Evolutionary conservation across 1,140 invertebrate genomes (phyloP).

Genomic region (Pinna nobilis): DNA sequence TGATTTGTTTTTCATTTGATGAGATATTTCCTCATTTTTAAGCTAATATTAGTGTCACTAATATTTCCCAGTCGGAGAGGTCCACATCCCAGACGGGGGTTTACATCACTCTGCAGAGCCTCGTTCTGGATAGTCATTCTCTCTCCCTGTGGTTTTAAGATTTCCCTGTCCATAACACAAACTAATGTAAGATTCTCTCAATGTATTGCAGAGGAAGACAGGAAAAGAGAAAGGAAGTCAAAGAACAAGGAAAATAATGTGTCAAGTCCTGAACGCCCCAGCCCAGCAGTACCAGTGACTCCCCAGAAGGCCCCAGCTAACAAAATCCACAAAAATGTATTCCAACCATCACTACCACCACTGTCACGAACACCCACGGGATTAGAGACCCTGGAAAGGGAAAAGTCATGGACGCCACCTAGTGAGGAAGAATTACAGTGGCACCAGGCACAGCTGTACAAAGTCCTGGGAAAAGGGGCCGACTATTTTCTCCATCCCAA

Average conservation of each 20-base stretch:
- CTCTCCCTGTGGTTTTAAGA: too few relatives aligned
- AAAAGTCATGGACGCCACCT: slow-evolving; percentile 21
- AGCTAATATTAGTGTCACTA: too few relatives aligned
- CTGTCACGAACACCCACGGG: slow-evolving; percentile 41
- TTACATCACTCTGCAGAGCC: too few relatives aligned
- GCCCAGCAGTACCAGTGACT: background rate
- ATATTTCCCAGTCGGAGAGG: too few relatives aligned
- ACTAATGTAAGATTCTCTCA: too few relatives aligned
- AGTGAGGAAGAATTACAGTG: slow-evolving; percentile 38
- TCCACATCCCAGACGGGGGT: too few relatives aligned
- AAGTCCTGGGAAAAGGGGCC: slow-evolving; percentile 47
- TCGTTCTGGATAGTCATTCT: too few relatives aligned
- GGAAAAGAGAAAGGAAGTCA: slow-evolving; percentile 27
- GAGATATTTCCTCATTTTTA: too few relatives aligned
- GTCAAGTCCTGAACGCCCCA: background rate
- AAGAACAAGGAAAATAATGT: background rate
- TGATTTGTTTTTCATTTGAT: too few relatives aligned
- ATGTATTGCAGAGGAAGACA: slow-evolving; percentile 42
- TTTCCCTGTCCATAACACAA: too few relatives aligned
- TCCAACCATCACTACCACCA: slow-evolving; percentile 34
- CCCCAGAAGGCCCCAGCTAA: slow-evolving; percentile 3
- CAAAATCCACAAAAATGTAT: background rate
- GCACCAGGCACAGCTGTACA: slow-evolving; percentile 52
- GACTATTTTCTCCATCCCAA: slow-evolving; percentile 56
- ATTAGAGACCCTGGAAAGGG: slow-evolving; percentile 4